Evolutionary conservation across 2,888 invertebrate genomes (phyloP), one percentile per base, ranked within the genome.

Genomic region (Aporophyla nigra): DNA sequence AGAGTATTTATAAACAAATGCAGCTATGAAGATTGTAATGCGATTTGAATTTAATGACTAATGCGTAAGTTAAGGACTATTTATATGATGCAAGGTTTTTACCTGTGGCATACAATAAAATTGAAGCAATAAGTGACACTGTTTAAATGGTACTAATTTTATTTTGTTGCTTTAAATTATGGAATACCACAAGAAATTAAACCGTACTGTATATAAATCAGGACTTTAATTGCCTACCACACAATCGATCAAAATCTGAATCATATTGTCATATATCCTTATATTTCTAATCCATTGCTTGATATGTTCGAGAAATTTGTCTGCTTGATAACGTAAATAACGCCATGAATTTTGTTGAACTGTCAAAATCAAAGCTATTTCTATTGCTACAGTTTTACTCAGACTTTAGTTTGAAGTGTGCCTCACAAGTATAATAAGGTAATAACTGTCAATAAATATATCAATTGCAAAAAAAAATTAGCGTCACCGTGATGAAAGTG

Each of bases 381-480:
- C 10, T 46, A 46, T 1, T 46, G 43, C 10, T 10, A 46, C 2
- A 10, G 43, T 46, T 9, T 12, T 46, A 46, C 2, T 2, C 10
- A 46, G 10, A 12, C 43, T 46, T 12, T 40, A 33, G 21, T 61
- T 56, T 19, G 2, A 16, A 65, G 40, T 46, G 43, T 12, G n/a
- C 53, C 10, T n/a, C n/a, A 10, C 4, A n/a, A n/a, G 53, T 61
- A 3, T 54, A 43, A 16, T 46, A 10, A 58, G 53, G 6, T 54
- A 43, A 16, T 46, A 10, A 58, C 33, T 43, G 24, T 51, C 40
- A 1, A 12, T 66, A 24, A 63, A 43, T 43, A 63, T 71, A 33
- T 58, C 51, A 58, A 62, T 62, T 56, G 72, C 43, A n/a, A n/a
- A 33, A 71, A 56, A n/a, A 66, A 70, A 66, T 70, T 70, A 61